Percentiles rank a stretch among this genome's conserved stretches.
Evolutionary conservation across 2,113 vertebrate species (phyloP).

Genomic region (Pseudorasbora parva): DNA sequence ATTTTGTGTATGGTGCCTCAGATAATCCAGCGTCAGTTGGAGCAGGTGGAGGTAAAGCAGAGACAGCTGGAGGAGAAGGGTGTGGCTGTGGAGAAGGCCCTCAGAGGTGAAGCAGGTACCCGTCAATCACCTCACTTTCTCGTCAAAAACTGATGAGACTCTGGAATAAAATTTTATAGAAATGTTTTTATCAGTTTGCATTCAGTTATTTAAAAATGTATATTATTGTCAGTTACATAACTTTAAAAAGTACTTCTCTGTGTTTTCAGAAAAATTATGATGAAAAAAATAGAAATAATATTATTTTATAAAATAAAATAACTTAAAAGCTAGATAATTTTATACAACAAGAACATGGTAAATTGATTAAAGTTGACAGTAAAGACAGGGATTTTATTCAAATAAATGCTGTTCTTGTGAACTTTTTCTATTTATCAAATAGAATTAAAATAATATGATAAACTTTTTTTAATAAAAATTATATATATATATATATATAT

Average conservation of each 20-base stretch:
- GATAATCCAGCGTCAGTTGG: constrained; percentile 94
- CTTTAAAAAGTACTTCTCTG: neutral
- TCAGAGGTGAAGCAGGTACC: constrained; percentile 87
- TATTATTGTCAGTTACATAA: neutral
- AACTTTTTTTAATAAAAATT: no score
- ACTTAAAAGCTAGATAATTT: neutral
- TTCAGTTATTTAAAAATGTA: neutral
- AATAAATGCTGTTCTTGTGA: no score
- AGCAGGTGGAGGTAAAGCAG: constrained; percentile 96
- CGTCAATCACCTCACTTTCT: neutral
- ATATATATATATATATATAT: no score
- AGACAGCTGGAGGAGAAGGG: constrained; percentile 90
- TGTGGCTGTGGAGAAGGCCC: constrained; percentile 91
- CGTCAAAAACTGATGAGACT: neutral
- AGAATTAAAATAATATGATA: no score
- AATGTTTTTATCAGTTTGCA: neutral
- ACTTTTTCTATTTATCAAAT: no score
- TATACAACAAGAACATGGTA: no score
- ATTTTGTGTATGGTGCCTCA: constrained; percentile 59
- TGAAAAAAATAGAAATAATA: neutral
- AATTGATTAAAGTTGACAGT: no score
- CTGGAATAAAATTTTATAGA: neutral
- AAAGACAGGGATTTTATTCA: no score
- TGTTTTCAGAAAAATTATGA: neutral
- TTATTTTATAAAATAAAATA: neutral